phyloP scores from a whole-genome alignment of 92 coral and sea anemone genomes.

The Pocillopora grandis region DNA sequence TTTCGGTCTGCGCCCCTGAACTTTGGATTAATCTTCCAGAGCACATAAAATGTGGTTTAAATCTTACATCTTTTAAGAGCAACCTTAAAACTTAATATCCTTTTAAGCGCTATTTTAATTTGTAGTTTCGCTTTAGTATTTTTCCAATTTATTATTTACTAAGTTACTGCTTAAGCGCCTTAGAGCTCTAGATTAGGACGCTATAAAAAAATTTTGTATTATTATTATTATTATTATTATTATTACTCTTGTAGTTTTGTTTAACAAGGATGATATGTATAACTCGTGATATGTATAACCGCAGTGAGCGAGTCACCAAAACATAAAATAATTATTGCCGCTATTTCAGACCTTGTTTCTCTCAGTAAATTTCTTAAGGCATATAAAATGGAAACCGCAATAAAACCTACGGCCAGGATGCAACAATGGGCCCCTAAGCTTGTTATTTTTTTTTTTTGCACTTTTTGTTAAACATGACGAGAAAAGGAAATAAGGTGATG shows the following conservation, averaged over 20 bases:
- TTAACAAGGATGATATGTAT: slow-evolving; percentile 45
- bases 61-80: too few species aligned
- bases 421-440: neutral
- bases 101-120: too few species aligned
- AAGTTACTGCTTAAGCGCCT: too few species aligned
- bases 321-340: slow-evolving; percentile 36
- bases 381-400: neutral
- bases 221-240: too few species aligned
- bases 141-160: too few species aligned
- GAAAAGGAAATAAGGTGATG: neutral
- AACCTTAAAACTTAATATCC: too few species aligned
- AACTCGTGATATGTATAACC: slow-evolving; percentile 38
- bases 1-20: too few species aligned
- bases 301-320: slow-evolving; percentile 65
- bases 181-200: too few species aligned
- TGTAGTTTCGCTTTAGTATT: too few species aligned
- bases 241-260: slow-evolving; percentile 30
- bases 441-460: neutral
- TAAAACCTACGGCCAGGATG: neutral
- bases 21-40: too few species aligned
- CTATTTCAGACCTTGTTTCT: neutral
- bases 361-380: neutral
- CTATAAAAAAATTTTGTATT: too few species aligned
- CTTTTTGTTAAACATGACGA: neutral
- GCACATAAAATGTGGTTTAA: too few species aligned